Conservation (phyloP, 2,888 invertebrate species). For the Candidula unifasciata region DNA sequence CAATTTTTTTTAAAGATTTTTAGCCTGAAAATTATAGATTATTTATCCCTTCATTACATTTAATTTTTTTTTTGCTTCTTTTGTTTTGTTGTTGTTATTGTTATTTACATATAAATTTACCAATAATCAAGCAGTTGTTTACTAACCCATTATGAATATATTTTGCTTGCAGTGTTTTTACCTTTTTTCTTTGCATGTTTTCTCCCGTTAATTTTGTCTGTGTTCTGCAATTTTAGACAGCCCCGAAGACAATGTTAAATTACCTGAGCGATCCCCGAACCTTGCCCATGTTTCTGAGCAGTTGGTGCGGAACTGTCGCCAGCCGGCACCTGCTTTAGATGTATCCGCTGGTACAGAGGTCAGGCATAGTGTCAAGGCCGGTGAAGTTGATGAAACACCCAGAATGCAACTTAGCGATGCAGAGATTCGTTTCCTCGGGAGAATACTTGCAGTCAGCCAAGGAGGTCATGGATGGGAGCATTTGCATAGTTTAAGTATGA, state of each 20-base stretch:
- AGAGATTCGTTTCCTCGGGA: slow-evolving; percentile 4
- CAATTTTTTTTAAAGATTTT: too few relatives aligned
- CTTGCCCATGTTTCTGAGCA: slow-evolving; percentile 4
- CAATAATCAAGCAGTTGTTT: background rate
- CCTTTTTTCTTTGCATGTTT: background rate
- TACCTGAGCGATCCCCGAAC: background rate
- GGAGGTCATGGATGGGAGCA: too few relatives aligned
- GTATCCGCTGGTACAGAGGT: too few relatives aligned
- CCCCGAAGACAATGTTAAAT: background rate
- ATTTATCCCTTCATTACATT: too few relatives aligned
- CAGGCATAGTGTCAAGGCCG: background rate
- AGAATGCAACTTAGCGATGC: background rate
- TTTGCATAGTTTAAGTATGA: too few relatives aligned
- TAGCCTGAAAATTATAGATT: too few relatives aligned
- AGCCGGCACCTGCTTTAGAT: too few relatives aligned
- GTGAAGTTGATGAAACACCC: background rate
- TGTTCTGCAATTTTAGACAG: slow-evolving; percentile 11
- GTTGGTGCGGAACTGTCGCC: background rate
- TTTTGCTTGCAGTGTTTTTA: slow-evolving; percentile 21
- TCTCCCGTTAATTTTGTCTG: background rate
- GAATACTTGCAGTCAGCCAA: slow-evolving; percentile 24
- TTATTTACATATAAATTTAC: too few relatives aligned
- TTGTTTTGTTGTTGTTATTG: too few relatives aligned
- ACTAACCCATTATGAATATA: background rate
- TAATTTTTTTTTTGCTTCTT: too few relatives aligned